Base-by-base conservation (phyloP, 37 sponge, comb jelly and placozoan genomes). In the Spongilla lacustris region DNA sequence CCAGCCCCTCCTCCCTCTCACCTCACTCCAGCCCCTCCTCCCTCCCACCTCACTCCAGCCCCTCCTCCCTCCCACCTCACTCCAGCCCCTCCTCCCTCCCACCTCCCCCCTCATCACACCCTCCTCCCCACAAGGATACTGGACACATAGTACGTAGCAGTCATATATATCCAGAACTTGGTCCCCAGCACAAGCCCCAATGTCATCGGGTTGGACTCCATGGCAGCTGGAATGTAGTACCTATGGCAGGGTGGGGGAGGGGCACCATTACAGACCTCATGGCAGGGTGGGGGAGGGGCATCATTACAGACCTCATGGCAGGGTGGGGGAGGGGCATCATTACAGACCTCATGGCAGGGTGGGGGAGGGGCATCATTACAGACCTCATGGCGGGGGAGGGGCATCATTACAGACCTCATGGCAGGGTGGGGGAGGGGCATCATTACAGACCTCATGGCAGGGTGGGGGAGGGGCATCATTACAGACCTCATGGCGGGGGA, bases 171-270 rank as follows among this genome's bases (percentile, higher is more conserved):
- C 87, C 82, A 82, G 33, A 93, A 46, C 73, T 93, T 90, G 41
- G 91, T 91, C 0, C 85, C 96, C 66, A 93, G 29, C 26, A 93
- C 93, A 0, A 96, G 68, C 3, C 96, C 96, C 69, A 96, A 78
- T 0, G 93, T 88, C 31, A 91, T 67, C 26, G 96, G 96, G 74
- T 84, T 88, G 78, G 79, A 87, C 31, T 86, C 79, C 8, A 77
- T 72, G 26, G 73, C 67, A 0, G 73, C 88, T 21, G 91, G 89
- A 22, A 93, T 46, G 37, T 91, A 96, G 66, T 85, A 29, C 69
- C 89, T 86, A 74, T 24, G 74, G 41, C 29, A 67, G 77, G 26
- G 83, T 14, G 74, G 26, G 83, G 26, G 74, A 50, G 28, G 11
- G 49, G 50, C 26, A 35, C 36, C 24, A 78, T 8, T 75, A 12